Percentiles rank a stretch among this genome's conserved stretches.
phyloP scores from a whole-genome alignment of 2,113 vertebrate genomes.

The Macrotis lagotis region DNA sequence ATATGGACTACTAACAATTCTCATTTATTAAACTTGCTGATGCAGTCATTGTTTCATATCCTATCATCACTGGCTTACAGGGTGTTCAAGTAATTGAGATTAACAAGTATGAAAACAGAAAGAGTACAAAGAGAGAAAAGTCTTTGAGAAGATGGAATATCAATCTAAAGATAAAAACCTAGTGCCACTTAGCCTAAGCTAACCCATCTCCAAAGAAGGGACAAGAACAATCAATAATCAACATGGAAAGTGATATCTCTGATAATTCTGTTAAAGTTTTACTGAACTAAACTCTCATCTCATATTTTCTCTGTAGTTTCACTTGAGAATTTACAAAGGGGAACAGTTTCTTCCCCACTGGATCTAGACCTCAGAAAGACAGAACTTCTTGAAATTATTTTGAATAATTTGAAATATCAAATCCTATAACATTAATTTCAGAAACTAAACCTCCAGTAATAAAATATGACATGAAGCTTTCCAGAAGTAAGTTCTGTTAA shows the following conservation, averaged over 20 bases:
- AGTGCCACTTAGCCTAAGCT: background rate
- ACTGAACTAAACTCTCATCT: background rate
- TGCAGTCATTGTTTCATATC: background rate
- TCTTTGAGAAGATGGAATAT: background rate
- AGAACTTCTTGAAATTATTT: conserved; percentile 50
- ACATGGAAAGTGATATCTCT: background rate
- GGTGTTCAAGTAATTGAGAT: background rate
- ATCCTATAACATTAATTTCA: conserved; percentile 29
- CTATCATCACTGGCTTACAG: background rate
- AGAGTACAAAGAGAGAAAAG: background rate
- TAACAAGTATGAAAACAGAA: background rate
- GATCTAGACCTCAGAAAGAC: conserved; percentile 32
- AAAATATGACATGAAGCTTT: background rate
- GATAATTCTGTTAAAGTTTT: background rate
- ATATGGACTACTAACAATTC: background rate
- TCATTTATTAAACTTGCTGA: background rate
- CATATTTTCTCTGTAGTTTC: background rate
- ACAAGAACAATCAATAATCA: background rate
- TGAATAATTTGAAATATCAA: conserved; percentile 32
- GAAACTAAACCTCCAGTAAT: conserved; percentile 24
- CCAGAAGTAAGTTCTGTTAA: conserved; percentile 35
- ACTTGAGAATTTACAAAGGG: background rate
- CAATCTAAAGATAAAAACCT: background rate
- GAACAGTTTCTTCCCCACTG: conserved; percentile 14
- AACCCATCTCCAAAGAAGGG: background rate